Base-by-base conservation (phyloP, 2,888 invertebrate species). In the Erebia ligea region DNA sequence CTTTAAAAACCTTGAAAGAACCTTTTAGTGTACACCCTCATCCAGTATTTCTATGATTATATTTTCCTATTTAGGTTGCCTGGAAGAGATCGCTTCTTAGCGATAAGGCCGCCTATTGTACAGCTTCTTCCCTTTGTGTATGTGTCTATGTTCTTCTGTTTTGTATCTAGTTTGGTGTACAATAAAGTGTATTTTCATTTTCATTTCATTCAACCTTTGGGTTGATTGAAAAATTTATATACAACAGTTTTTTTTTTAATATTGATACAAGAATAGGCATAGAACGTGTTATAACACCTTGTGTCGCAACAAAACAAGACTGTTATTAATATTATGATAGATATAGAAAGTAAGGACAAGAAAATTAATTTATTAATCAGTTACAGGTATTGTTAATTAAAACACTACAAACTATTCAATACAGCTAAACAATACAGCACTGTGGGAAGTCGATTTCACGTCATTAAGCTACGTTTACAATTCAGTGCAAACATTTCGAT, bases 361-460 rank as follows among this genome's bases (percentile, higher is more conserved):
- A 57, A 57, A 57, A 67, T 67, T 67, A 67, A 58, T 67, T 67
- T 58, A 67, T 67, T 67, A 58, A 67, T 67, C 45, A 58, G 25
- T 67, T 58, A 67, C 57, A 56, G 66, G 19, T 67, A 67, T 67
- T 67, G 67, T 67, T 67, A 67, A 58, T 67, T 58, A 67, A 57
- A 67, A 67, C 57, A 67, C 58, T 48, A 67, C 67, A 67, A 65
- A 67, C 58, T 25, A 67, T 67, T 67, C 67, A 67, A 34, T 58
- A 68, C 42, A 67, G 63, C 19, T 42, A 56, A 67, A 69, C 67
- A 73, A 73, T 65, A 73, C 48, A n/a, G 42, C 45, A 52, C 40
- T 73, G 69, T 73, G 70, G 73, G 73, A 73, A 70, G 73, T 70
- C 56, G 54, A 67, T 58, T 69, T 68, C 50, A 65, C 61, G 61